Percentiles rank a stretch among this genome's conserved stretches.
Conservation (phyloP, 2,888 invertebrate genomes). For the Heliconius ismenius region DNA sequence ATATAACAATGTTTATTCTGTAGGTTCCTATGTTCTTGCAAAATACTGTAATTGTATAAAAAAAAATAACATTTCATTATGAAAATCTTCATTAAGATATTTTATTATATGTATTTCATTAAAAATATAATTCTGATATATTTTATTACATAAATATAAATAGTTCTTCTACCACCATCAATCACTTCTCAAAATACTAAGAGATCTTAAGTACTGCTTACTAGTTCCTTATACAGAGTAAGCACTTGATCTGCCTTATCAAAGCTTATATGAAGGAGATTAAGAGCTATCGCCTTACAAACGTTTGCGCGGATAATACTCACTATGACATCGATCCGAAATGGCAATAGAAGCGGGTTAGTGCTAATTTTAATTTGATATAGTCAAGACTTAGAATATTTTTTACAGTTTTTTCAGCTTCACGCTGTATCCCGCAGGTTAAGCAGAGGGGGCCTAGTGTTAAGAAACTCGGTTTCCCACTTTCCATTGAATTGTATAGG, state of each 20-base stretch:
- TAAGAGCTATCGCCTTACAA: slow-evolving; percentile 24
- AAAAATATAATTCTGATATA: background rate
- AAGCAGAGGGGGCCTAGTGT: no score
- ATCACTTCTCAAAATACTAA: slow-evolving; percentile 13
- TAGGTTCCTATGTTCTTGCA: background rate
- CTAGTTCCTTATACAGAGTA: slow-evolving; percentile 12
- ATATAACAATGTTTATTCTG: background rate
- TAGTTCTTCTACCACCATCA: background rate
- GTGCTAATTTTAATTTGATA: no score
- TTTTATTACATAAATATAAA: background rate
- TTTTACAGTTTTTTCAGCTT: no score
- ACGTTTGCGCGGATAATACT: background rate
- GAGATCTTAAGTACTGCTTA: slow-evolving; percentile 6
- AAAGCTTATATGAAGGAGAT: slow-evolving; percentile 17
- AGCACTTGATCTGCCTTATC: slow-evolving; percentile 21
- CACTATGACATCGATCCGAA: background rate
- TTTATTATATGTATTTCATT: no score
- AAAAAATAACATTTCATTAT: background rate
- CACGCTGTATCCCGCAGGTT: no score
- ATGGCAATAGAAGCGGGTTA: no score
- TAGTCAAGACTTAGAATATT: no score
- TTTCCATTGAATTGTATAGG: no score
- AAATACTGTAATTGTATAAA: no score
- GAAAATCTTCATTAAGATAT: no score
- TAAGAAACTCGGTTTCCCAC: no score